Percentiles rank a stretch among this genome's conserved stretches.
Conservation (phyloP, 2,797 vertebrate species). For the Chlorospingus flavigularis region DNA sequence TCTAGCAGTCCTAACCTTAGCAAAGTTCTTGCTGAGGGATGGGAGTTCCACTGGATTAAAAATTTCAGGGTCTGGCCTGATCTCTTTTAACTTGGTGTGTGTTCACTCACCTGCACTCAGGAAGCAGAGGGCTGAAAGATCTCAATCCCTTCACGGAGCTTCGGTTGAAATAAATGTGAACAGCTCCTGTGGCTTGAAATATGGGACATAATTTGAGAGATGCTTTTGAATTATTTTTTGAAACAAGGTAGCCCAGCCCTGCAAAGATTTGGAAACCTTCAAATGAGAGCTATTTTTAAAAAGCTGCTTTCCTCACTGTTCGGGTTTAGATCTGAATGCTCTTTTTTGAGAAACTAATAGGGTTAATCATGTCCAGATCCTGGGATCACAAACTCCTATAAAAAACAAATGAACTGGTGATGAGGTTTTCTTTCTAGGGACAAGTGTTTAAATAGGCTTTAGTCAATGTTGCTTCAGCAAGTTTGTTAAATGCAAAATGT, state of each 20-base stretch:
- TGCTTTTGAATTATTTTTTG: neutral
- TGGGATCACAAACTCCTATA: neutral
- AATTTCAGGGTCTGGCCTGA: neutral
- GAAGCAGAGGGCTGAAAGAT: neutral
- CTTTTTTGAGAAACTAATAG: neutral
- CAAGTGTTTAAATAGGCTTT: neutral
- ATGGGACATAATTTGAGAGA: neutral
- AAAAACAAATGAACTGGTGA: neutral
- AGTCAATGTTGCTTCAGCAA: neutral
- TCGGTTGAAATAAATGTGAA: neutral
- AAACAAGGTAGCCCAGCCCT: neutral
- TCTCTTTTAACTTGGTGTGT: slow-evolving; percentile 1
- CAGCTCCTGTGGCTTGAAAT: neutral
- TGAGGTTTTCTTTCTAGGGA: neutral
- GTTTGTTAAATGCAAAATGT: neutral
- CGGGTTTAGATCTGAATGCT: neutral
- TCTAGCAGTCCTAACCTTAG: neutral
- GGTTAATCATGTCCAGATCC: neutral
- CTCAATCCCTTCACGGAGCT: neutral
- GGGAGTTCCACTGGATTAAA: neutral
- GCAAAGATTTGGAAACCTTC: neutral
- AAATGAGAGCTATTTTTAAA: neutral
- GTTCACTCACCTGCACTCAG: neutral
- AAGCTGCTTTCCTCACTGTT: neutral
- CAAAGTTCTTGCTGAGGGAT: neutral